Base-by-base conservation (phyloP, 2,113 vertebrate genomes). In the Chamaetylas fuelleborni region DNA sequence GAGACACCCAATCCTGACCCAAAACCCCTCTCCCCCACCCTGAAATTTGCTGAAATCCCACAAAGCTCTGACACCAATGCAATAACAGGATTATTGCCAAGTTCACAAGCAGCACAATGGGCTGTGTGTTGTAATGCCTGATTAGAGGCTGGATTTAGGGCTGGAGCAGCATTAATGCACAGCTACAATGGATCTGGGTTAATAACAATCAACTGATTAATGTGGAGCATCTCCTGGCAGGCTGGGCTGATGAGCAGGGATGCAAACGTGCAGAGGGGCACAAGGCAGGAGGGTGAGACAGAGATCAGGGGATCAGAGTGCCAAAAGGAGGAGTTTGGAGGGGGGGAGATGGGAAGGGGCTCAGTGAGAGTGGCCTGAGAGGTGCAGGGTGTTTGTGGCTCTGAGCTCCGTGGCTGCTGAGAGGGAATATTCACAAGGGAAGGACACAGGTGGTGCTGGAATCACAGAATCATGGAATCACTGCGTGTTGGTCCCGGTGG, bases 171-270 rank as follows among this genome's bases (percentile, higher is more conserved):
- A 42, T 88, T 88, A 67, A 78, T 86, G 87, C 69, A 54, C 53
- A 86, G 85, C 72, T 13, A 64, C 92, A 86, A 57, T 72, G 85
- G 19, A 86, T 54, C 45, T 77, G 86, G 92, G 93, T 95, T 95
- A 94, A 88, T 86, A 69, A 92, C 93, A 89, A 95, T 87, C 86
- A 89, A 28, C 62, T 94, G 89, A 85, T 92, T 82, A 38, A 73
- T 54, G 94, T 80, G 2, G 20, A 8, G 43, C 93, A 80, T 72
- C 84, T 64, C 71, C 18, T 57, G 69, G 24, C 6, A 8, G 89
- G 11, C 66, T 23, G 89, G 31, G 87, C 43, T 71, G 89, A 90
- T 64, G 3, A 67, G 70, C 7, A 7, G 40, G 6, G 77, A 22
- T 57, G 88, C 40, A 66, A 43, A 82, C 18, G 28, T 7, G 56